These are phyloP conservation scores for Diorhabda elongata DNA, from an alignment of 1,140 invertebrate species.

Conservation along the genomic window DNA sequence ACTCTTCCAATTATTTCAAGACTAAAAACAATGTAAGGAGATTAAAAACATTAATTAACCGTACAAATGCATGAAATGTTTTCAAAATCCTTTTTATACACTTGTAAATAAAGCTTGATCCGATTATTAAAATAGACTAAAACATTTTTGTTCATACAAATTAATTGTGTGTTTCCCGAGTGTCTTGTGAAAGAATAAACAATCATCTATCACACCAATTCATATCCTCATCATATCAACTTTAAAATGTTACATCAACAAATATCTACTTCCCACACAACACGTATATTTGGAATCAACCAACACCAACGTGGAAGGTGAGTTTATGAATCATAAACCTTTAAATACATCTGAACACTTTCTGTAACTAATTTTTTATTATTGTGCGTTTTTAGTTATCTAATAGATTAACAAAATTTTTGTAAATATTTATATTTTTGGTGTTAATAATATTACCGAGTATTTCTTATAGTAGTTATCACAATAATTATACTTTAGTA, in stretches of 20 bases:
- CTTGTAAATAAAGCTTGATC: slow-evolving; percentile 7
- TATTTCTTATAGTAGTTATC: too few species aligned
- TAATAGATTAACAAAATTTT: too few species aligned
- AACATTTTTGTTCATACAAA: neutral
- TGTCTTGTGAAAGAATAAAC: slow-evolving; percentile 4
- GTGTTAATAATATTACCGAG: too few species aligned
- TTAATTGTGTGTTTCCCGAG: slow-evolving; percentile 6
- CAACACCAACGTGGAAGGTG: slow-evolving; percentile 4
- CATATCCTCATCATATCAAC: slow-evolving; percentile 4
- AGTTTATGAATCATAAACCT: slow-evolving; percentile 6
- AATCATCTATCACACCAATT: neutral
- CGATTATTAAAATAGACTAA: neutral
- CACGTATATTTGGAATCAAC: slow-evolving; percentile 13
- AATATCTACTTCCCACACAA: slow-evolving; percentile 8
- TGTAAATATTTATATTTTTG: too few species aligned
- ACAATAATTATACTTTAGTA: too few species aligned
- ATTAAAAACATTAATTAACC: slow-evolving; percentile 33
- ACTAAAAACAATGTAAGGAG: slow-evolving; percentile 37
- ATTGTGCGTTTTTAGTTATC: too few species aligned
- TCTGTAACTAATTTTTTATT: neutral
- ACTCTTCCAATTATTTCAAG: slow-evolving; percentile 30
- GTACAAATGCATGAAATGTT: slow-evolving; percentile 35
- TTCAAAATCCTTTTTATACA: slow-evolving; percentile 9
- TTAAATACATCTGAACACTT: neutral
- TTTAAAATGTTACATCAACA: slow-evolving; percentile 11